A percentile compares a stretch with the other conserved stretches of the same genome.
phyloP scores from a whole-genome alignment of 2,888 invertebrate genomes.

The Notodonta ziczac region DNA sequence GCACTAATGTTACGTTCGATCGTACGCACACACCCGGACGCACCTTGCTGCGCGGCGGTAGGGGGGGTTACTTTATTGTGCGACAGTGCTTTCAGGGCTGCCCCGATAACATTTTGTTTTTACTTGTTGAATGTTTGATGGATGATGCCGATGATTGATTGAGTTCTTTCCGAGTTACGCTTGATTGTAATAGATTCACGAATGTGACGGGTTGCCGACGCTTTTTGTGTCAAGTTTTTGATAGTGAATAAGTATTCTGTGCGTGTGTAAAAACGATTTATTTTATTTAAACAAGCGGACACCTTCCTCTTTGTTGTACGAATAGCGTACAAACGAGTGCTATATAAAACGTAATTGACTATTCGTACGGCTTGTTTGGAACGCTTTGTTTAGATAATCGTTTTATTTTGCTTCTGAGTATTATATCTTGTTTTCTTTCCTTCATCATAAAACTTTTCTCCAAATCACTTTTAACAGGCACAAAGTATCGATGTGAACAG shows the following conservation, averaged over 20 bases:
- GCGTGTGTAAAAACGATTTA: constrained; percentile 24
- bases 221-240: constrained; percentile 43
- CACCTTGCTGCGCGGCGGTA: constrained; percentile 51
- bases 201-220: constrained; percentile 40
- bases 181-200: constrained; percentile 66
- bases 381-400: no score
- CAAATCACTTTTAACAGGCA: constrained; percentile 28
- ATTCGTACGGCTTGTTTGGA: neutral
- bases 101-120: constrained; percentile 79
- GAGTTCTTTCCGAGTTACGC: constrained; percentile 58
- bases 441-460: no score
- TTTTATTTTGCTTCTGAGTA: no score
- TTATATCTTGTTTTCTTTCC: no score
- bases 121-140: constrained; percentile 84
- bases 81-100: constrained; percentile 60
- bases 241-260: constrained; percentile 29
- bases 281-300: constrained; percentile 24
- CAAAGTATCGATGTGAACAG: constrained; percentile 41
- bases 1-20: constrained; percentile 15
- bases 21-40: constrained; percentile 37
- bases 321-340: neutral
- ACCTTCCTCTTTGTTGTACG: constrained; percentile 14
- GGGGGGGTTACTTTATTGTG: constrained; percentile 69
- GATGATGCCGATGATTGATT: constrained; percentile 80
- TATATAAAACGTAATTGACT: neutral